Conservation (phyloP, 2,888 invertebrate genomes). For the Syritta pipiens region DNA sequence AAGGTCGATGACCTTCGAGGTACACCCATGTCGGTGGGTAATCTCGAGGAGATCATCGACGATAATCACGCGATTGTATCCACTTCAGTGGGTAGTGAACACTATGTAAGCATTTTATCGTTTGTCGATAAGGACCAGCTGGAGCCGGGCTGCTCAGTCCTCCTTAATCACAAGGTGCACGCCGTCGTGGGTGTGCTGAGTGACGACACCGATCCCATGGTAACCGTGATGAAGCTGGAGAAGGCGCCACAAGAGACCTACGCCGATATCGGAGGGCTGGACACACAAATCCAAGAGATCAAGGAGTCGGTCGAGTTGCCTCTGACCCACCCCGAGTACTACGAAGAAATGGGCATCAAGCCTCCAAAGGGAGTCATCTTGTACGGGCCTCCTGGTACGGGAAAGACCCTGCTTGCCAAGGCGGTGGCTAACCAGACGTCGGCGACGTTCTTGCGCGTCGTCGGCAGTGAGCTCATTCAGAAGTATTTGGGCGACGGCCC, state of each 20-base stretch:
- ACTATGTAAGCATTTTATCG: slow-evolving; percentile 98
- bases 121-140: slow-evolving; percentile 99
- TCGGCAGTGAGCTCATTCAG: slow-evolving; percentile 99
- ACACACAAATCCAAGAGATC: slow-evolving; percentile 98
- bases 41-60: slow-evolving; percentile 99
- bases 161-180: slow-evolving; percentile 99
- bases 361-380: slow-evolving; percentile 99
- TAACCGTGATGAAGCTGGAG: slow-evolving; percentile 99
- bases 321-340: slow-evolving; percentile 99
- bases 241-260: slow-evolving; percentile 99
- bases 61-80: slow-evolving; percentile 99
- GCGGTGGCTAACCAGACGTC: slow-evolving; percentile 99
- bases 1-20: slow-evolving; percentile 99
- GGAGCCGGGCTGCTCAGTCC: slow-evolving; percentile 98
- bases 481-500: slow-evolving; percentile 99
- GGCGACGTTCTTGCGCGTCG: slow-evolving; percentile 98
- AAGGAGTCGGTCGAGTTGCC: slow-evolving; percentile 99
- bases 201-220: slow-evolving; percentile 99
- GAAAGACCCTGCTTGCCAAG: slow-evolving; percentile 98
- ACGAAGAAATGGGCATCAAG: slow-evolving; percentile 99
- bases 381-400: slow-evolving; percentile 98
- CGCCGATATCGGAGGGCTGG: slow-evolving; percentile 98
- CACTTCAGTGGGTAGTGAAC: slow-evolving; percentile 99
- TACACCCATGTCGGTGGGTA: slow-evolving; percentile 99
- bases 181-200: slow-evolving; percentile 99